Conservation (phyloP, 2,113 vertebrate species). For the Columba janthina region DNA sequence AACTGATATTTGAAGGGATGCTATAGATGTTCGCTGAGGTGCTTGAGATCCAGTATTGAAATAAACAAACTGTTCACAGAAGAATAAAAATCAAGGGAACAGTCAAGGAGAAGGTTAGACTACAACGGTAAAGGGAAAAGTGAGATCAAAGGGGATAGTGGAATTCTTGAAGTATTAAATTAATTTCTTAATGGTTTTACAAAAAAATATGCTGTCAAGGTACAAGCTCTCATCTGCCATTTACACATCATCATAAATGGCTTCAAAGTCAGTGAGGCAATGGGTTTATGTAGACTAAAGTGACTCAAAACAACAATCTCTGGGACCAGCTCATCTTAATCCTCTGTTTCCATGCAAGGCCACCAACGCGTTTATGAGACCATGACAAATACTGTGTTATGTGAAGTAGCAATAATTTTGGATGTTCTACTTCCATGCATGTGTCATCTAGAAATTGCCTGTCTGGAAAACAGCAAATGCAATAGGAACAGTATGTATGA, state of each 20-base stretch:
- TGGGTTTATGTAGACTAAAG: background rate
- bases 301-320: background rate
- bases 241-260: conserved; percentile 13
- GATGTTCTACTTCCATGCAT: background rate
- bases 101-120: conserved; percentile 14
- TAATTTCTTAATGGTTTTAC: conserved; percentile 53
- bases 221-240: conserved; percentile 5
- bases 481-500: background rate
- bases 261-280: conserved; percentile 8
- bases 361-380: background rate
- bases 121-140: conserved; percentile 26
- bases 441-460: background rate
- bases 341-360: background rate
- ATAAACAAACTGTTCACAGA: background rate
- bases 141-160: background rate
- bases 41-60: background rate
- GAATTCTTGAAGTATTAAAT: conserved; percentile 49
- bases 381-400: background rate
- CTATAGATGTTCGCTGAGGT: background rate
- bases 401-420: background rate
- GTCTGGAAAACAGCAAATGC: conserved; percentile 9
- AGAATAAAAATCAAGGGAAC: background rate
- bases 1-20: background rate
- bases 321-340: conserved; percentile 16
- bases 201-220: background rate